Percentiles rank a stretch among this genome's conserved stretches.
Conservation (phyloP, 2,888 invertebrate species). For the Lithophane socia region DNA sequence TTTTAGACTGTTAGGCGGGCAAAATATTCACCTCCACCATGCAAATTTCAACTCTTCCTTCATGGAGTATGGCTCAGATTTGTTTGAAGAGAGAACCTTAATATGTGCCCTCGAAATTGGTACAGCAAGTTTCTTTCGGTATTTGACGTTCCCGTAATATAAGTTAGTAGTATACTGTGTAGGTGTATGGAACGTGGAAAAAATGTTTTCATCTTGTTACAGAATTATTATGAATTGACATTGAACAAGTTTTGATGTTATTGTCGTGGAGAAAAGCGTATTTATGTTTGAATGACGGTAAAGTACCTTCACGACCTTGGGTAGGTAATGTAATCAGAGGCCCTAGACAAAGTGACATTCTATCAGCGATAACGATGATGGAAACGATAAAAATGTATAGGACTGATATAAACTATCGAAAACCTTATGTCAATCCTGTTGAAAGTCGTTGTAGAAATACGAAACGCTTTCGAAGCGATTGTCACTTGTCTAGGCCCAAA, state of each 20-base stretch:
- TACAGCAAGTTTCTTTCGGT: constrained; percentile 71
- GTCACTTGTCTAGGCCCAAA: too few relatives aligned
- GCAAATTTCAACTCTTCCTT: constrained; percentile 59
- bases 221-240: constrained; percentile 33
- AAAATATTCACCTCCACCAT: constrained; percentile 55
- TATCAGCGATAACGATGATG: too few relatives aligned
- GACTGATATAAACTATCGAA: too few relatives aligned
- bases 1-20: constrained; percentile 71
- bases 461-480: too few relatives aligned
- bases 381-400: too few relatives aligned
- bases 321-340: not conserved
- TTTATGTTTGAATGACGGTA: constrained; percentile 7
- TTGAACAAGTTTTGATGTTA: constrained; percentile 27
- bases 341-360: too few relatives aligned
- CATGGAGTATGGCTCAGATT: constrained; percentile 39
- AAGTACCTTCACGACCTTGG: not conserved
- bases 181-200: constrained; percentile 43
- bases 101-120: constrained; percentile 62
- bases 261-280: constrained; percentile 10
- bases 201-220: constrained; percentile 51
- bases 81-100: constrained; percentile 20
- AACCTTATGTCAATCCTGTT: too few relatives aligned
- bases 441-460: too few relatives aligned
- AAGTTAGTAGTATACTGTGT: constrained; percentile 50
- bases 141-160: constrained; percentile 72